Evolutionary conservation across 2,113 vertebrate species (phyloP).

Genomic region (Megaleporinus macrocephalus): DNA sequence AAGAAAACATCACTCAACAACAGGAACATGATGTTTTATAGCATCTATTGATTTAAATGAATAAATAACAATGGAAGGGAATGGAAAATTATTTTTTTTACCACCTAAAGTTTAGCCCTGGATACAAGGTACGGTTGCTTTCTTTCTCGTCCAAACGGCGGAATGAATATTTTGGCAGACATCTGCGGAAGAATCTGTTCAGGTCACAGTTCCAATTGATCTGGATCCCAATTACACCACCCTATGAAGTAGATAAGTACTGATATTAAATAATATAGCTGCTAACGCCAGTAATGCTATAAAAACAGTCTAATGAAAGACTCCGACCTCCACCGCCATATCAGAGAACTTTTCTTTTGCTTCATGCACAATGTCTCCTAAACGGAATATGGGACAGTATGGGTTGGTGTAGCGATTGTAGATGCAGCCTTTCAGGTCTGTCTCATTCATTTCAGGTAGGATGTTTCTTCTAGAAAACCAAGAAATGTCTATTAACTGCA

Average conservation of each 20-base stretch:
- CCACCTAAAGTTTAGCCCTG: conserved; percentile 87
- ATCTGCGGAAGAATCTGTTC: conserved; percentile 74
- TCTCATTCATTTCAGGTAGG: conserved; percentile 71
- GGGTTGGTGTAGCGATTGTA: conserved; percentile 69
- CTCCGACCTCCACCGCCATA: conserved; percentile 80
- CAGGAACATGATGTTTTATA: too few species aligned
- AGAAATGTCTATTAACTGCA: too few species aligned
- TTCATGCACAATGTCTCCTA: conserved; percentile 81
- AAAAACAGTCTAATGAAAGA: neutral
- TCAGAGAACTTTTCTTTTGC: conserved; percentile 82
- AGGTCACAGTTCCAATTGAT: conserved; percentile 89
- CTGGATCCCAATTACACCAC: conserved; percentile 86
- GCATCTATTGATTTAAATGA: too few species aligned
- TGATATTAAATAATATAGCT: neutral
- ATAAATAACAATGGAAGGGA: too few species aligned
- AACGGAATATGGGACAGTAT: conserved; percentile 83
- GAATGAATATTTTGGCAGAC: conserved; percentile 82
- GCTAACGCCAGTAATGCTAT: neutral
- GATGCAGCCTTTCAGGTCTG: conserved; percentile 73
- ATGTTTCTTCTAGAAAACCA: conserved; percentile 81
- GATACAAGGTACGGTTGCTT: conserved; percentile 76
- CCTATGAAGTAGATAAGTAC: conserved; percentile 68
- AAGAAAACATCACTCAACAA: neutral
- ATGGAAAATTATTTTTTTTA: too few species aligned
- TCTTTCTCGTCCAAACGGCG: conserved; percentile 81